Evolutionary conservation across 1,140 invertebrate species (phyloP).

Genomic region (Drosophila albomicans): DNA sequence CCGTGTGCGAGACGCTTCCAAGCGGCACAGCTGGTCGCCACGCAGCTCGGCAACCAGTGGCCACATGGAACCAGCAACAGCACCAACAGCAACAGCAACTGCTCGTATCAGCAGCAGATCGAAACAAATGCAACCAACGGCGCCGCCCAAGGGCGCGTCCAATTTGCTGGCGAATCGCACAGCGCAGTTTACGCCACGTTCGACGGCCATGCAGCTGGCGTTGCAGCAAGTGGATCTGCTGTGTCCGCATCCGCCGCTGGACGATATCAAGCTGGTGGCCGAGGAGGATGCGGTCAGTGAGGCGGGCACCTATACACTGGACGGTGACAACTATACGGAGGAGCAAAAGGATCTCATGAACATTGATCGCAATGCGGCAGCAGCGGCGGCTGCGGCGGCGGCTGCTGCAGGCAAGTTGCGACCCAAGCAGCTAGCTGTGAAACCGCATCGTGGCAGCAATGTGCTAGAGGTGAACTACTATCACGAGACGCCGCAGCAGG

Average conservation of each 20-base stretch:
- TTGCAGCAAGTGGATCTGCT: conserved; percentile 77
- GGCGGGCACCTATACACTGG: conserved; percentile 94
- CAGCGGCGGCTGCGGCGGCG: conserved; percentile 45
- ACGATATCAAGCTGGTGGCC: conserved; percentile 53
- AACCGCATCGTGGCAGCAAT: conserved; percentile 84
- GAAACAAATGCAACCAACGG: conserved; percentile 33
- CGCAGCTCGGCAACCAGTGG: conserved; percentile 58
- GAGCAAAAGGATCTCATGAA: conserved; percentile 94
- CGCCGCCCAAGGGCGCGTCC: conserved; percentile 61
- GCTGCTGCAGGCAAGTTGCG: conserved; percentile 54
- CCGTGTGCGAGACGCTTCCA: conserved; percentile 75
- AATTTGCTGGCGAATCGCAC: conserved; percentile 78
- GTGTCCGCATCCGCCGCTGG: conserved; percentile 78
- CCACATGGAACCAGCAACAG: conserved; percentile 5
- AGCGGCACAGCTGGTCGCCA: conserved; percentile 84
- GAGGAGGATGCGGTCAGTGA: conserved; percentile 88
- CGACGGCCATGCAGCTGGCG: conserved; percentile 80
- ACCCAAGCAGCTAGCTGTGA: conserved; percentile 67
- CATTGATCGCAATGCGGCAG: conserved; percentile 87
- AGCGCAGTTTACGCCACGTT: conserved; percentile 75
- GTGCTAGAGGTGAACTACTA: conserved; percentile 87
- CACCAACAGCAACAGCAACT: background rate
- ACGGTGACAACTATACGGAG: conserved; percentile 93
- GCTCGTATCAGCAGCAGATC: conserved; percentile 30
- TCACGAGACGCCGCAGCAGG: conserved; percentile 84